Evolutionary conservation across 1,140 invertebrate species (phyloP), one percentile per base, ranked within the genome.

Genomic region (Manduca sexta): DNA sequence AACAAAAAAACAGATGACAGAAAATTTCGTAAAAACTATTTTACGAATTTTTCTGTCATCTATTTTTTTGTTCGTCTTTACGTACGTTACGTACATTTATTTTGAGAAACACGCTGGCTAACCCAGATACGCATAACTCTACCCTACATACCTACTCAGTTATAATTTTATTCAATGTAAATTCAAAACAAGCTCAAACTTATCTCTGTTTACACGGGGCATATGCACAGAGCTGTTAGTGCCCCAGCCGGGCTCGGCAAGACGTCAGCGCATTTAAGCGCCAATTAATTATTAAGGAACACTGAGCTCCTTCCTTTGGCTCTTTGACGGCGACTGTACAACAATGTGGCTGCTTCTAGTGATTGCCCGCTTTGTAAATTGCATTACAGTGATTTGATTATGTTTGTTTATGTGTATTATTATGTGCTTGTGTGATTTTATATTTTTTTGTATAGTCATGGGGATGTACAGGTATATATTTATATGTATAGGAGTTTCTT

Each of bases 201-300:
- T 37, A 57, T 53, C 47, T 45, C 48, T 40, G 34, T 45, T 57
- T 42, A 50, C 40, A 40, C 26, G 31, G 39, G 56, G 58, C 66
- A 67, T 71, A 70, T 75, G 69, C 69, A 74, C 56, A 58, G 42
- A 69, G 64, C 64, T 60, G 58, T 69, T 70, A 74, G 64, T 57
- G 14, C 56, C 56, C 55, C 65, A 60, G 67, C 69, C 62, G 49
- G 64, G 66, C 46, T 26, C 48, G 52, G 64, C 66, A 78, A 78
- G 79, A 83, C 79, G 76, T 82, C 71, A 69, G 76, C 74, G 66
- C 79, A 63, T 72, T 84, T 82, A 82, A 82, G 69, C 70, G 68
- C 64, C 74, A 71, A 80, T 83, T 83, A 83, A 83, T 83, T 83
- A 83, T 83, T 83, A 76, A 83, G 70, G 66, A 66, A 54, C 63